Percentiles rank a stretch among this genome's conserved stretches.
Evolutionary conservation across 2,113 vertebrate species (phyloP).

Genomic region (Ahaetulla prasina): DNA sequence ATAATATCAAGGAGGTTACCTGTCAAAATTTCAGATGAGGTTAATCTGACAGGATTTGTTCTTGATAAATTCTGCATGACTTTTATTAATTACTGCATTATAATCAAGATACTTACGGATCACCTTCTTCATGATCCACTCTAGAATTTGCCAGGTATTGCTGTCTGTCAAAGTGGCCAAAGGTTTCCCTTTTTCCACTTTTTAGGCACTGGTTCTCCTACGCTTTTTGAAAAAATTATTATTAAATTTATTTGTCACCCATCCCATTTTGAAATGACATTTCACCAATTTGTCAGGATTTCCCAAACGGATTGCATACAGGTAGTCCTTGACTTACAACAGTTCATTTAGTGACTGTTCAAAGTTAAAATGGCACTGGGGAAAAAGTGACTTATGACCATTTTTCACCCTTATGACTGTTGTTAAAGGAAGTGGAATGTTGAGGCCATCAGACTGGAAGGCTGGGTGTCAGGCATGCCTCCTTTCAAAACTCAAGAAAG

Average conservation of each 20-base stretch:
- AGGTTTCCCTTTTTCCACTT: neutral
- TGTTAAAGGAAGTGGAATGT: neutral
- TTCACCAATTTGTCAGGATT: neutral
- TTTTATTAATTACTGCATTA: neutral
- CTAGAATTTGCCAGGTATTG: neutral
- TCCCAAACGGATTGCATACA: neutral
- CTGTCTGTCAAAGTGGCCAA: neutral
- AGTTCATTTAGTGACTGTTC: neutral
- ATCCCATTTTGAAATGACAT: neutral
- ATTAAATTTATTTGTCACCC: neutral
- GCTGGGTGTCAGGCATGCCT: too few relatives aligned
- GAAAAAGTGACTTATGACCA: neutral
- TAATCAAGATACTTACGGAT: neutral
- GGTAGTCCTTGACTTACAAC: neutral
- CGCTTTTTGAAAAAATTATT: neutral
- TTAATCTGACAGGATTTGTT: neutral
- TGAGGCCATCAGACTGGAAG: neutral
- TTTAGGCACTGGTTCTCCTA: neutral
- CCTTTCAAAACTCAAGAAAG: too few relatives aligned
- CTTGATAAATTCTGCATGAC: neutral
- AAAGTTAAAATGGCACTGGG: neutral
- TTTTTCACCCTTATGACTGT: neutral
- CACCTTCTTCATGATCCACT: neutral
- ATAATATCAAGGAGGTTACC: neutral
- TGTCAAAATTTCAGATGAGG: neutral